Conservation (phyloP, 2,888 invertebrate genomes). For the Pterostichus madidus region DNA sequence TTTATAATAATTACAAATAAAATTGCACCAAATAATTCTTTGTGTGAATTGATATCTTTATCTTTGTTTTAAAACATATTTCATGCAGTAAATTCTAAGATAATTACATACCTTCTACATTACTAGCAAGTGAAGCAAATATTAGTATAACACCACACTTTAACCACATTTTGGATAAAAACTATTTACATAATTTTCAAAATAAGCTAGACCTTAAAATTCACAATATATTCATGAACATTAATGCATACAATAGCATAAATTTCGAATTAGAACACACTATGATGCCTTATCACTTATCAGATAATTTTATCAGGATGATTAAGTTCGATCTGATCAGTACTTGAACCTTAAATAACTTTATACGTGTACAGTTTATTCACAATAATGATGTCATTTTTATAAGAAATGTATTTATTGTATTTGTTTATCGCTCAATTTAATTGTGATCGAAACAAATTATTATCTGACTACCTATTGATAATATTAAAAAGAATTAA, state of each 20-base stretch:
- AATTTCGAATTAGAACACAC: not conserved
- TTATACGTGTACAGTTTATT: slow-evolving; percentile 1
- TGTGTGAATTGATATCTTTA: too few relatives aligned
- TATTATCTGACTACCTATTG: too few relatives aligned
- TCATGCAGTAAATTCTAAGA: not conserved
- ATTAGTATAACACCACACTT: slow-evolving; percentile 1
- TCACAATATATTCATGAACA: not conserved
- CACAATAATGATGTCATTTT: slow-evolving; percentile 1
- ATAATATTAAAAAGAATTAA: too few relatives aligned
- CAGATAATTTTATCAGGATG: slow-evolving; percentile 33
- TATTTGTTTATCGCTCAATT: too few relatives aligned
- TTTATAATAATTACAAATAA: too few relatives aligned
- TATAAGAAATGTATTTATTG: too few relatives aligned
- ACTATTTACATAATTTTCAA: slow-evolving; percentile 33
- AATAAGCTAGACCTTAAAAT: not conserved
- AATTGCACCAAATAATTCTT: too few relatives aligned
- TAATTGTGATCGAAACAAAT: too few relatives aligned
- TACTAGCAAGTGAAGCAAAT: not conserved
- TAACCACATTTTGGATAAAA: slow-evolving; percentile 3
- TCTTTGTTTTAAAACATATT: not conserved
- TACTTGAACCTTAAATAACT: slow-evolving; percentile 25
- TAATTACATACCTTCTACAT: slow-evolving; percentile 18
- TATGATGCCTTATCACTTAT: not conserved
- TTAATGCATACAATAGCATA: not conserved
- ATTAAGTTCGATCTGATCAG: slow-evolving; percentile 11